Percentiles rank a stretch among this genome's conserved stretches.
These are phyloP conservation scores for Platycheirus rosarum DNA, from an alignment of 2,888 invertebrate genomes.

Conservation along the genomic window DNA sequence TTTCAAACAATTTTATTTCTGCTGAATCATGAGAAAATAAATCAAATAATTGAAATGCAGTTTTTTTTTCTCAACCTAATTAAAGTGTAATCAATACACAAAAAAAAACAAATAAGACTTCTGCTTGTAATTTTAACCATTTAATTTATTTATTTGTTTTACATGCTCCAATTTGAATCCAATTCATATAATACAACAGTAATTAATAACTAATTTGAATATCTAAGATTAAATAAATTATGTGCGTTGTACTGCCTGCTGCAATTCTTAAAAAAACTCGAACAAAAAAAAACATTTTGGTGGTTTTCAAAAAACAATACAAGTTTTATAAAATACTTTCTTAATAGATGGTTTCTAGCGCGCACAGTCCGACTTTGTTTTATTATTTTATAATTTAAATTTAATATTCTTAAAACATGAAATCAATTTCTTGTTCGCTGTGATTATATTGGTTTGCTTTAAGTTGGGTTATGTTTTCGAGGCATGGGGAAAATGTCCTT, in stretches of 20 bases:
- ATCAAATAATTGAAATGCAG: neutral
- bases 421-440: conserved; percentile 51
- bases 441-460: conserved; percentile 21
- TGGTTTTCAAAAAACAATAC: conserved; percentile 7
- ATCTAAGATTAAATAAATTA: conserved; percentile 17
- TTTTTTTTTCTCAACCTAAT: neutral
- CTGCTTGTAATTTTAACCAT: conserved; percentile 24
- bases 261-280: neutral
- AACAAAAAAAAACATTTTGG: neutral
- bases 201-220: conserved; percentile 46
- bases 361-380: conserved; percentile 58
- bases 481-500: conserved; percentile 30
- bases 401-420: conserved; percentile 36
- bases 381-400: conserved; percentile 24
- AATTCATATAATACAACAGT: conserved; percentile 62
- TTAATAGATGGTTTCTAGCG: conserved; percentile 31
- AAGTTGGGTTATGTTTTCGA: conserved; percentile 16
- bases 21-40: no score
- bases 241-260: conserved; percentile 25
- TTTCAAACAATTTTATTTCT: neutral
- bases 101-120: conserved; percentile 8
- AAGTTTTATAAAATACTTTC: conserved; percentile 44
- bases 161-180: conserved; percentile 67
- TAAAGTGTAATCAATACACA: no score
- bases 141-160: conserved; percentile 25